Evolutionary conservation across 1,140 invertebrate genomes (phyloP).

Genomic region (Sycophaga agraensis): DNA sequence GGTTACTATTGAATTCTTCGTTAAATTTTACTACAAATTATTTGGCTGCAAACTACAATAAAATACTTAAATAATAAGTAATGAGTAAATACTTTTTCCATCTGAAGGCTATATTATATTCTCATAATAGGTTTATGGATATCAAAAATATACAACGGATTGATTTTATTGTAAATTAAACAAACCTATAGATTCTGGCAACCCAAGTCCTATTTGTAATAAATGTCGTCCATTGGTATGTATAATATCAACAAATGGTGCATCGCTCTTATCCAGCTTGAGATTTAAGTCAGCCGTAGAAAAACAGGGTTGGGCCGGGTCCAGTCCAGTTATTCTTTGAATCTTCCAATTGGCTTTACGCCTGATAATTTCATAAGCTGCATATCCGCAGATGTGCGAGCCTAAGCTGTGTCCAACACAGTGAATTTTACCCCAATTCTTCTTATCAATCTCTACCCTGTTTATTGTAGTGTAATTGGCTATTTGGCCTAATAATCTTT

Average conservation of each 20-base stretch:
- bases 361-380: neutral
- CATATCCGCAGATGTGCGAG: constrained; percentile 11
- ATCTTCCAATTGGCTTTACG: constrained; percentile 19
- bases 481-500: no score
- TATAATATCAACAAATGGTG: constrained; percentile 70
- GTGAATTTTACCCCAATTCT: neutral
- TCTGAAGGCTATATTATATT: no score
- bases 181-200: neutral
- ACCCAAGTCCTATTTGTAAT: constrained; percentile 1
- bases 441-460: neutral
- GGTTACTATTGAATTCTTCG: no score
- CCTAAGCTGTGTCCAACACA: constrained; percentile 13
- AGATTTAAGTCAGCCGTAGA: constrained; percentile 49
- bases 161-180: no score
- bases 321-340: constrained; percentile 58
- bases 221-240: constrained; percentile 55
- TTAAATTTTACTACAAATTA: no score
- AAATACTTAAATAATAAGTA: no score
- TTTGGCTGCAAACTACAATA: no score
- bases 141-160: no score
- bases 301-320: constrained; percentile 69
- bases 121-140: no score
- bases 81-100: no score
- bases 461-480: no score
- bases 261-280: constrained; percentile 61